Percentiles rank a stretch among this genome's conserved stretches.
Conservation (phyloP, 2,888 invertebrate species). For the Craniophora ligustri region DNA sequence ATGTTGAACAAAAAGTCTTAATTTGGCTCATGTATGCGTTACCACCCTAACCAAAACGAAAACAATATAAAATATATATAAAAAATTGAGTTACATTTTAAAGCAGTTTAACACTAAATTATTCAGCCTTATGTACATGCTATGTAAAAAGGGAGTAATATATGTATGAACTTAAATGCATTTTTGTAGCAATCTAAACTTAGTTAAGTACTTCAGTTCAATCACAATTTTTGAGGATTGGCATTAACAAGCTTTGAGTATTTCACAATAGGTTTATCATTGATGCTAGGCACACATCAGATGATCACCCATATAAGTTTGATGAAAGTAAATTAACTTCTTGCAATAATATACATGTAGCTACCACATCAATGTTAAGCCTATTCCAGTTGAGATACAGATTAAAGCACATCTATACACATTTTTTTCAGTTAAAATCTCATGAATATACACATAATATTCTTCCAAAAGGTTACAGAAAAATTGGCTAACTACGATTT, state of each 20-base stretch:
- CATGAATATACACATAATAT: conserved; percentile 68
- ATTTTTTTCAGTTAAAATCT: conserved; percentile 40
- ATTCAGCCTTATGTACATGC: conserved; percentile 81
- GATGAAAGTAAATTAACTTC: conserved; percentile 5
- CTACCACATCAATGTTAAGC: conserved; percentile 33
- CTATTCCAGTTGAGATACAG: conserved; percentile 38
- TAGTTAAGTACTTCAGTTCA: conserved; percentile 79
- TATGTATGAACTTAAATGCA: conserved; percentile 66
- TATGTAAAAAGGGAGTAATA: conserved; percentile 63
- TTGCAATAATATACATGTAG: conserved; percentile 10
- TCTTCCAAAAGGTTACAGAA: conserved; percentile 70
- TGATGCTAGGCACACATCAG: conserved; percentile 5
- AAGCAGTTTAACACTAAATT: conserved; percentile 68
- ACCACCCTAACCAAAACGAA: conserved; percentile 29
- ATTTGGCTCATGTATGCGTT: conserved; percentile 9
- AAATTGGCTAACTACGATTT: conserved; percentile 83
- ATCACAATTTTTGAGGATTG: conserved; percentile 69
- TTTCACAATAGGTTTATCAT: conserved; percentile 39
- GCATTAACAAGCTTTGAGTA: conserved; percentile 57
- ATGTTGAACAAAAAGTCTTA: conserved; percentile 19
- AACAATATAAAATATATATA: conserved; percentile 31
- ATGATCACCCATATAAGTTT: background rate
- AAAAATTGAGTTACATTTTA: conserved; percentile 50
- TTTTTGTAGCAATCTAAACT: conserved; percentile 62
- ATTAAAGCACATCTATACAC: conserved; percentile 46